Evolutionary conservation across 1,140 invertebrate species (phyloP).

Genomic region (Gryllus bimaculatus): DNA sequence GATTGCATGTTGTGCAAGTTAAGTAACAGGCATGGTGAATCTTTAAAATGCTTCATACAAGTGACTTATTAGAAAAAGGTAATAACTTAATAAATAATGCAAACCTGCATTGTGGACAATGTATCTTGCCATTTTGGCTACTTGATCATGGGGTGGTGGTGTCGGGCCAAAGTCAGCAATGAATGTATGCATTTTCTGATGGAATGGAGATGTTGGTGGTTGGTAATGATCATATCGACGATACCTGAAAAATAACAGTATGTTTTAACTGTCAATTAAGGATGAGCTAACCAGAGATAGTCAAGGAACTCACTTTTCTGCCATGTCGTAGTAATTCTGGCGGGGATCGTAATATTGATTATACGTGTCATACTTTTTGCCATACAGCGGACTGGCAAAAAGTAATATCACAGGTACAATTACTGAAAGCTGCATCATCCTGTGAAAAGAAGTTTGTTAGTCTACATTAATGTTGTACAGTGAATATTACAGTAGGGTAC

Average conservation of each 20-base stretch:
- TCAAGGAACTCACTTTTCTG: neutral
- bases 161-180: neutral
- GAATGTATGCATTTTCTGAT: neutral
- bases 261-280: neutral
- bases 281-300: neutral
- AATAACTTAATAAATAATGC: constrained; percentile 12
- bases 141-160: constrained; percentile 35
- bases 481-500: too few relatives aligned
- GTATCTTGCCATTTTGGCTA: constrained; percentile 41
- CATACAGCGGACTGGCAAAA: too few relatives aligned
- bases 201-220: neutral
- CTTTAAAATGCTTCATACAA: too few relatives aligned
- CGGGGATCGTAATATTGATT: neutral
- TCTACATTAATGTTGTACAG: too few relatives aligned
- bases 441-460: too few relatives aligned
- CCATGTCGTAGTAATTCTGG: neutral
- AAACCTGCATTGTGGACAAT: constrained; percentile 41
- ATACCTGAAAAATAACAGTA: neutral
- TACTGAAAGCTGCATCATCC: too few relatives aligned
- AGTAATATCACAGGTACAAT: too few relatives aligned
- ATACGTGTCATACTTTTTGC: neutral
- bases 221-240: neutral
- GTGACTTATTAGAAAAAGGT: neutral
- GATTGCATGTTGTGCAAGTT: too few relatives aligned
- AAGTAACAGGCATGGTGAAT: too few relatives aligned